These are phyloP conservation scores for Acrossocheilus wenchowensis DNA, from an alignment of 2,797 vertebrate species.

Conservation along the genomic window DNA sequence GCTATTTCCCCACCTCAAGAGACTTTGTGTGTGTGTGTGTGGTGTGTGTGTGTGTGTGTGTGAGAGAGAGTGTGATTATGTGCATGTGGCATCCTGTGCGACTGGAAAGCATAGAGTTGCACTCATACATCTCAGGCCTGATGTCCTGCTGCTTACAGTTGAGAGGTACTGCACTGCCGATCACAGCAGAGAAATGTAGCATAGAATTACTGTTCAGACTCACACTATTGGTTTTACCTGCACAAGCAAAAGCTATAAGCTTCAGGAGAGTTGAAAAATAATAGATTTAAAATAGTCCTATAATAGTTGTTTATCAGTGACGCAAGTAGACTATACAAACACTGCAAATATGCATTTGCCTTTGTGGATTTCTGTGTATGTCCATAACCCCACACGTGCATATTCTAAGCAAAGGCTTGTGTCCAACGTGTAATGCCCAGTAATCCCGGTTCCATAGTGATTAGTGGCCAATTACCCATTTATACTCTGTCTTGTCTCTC, in stretches of 20 bases:
- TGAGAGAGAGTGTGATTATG: not conserved
- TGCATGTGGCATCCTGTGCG: slow-evolving; percentile 42
- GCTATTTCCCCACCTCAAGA: slow-evolving; percentile 41
- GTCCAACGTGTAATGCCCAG: slow-evolving; percentile 56
- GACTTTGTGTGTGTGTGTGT: slow-evolving; percentile 1
- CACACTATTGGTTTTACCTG: not conserved
- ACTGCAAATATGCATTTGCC: not conserved
- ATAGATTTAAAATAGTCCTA: not conserved
- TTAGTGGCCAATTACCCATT: slow-evolving; percentile 50
- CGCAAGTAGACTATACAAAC: not conserved
- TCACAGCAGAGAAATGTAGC: slow-evolving; percentile 53
- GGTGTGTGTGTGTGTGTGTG: not conserved
- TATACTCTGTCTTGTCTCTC: slow-evolving; percentile 39
- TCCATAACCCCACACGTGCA: not conserved
- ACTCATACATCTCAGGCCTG: slow-evolving; percentile 44
- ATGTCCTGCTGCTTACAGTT: slow-evolving; percentile 37
- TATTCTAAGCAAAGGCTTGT: slow-evolving; percentile 14
- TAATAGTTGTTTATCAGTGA: not conserved
- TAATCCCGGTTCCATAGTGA: slow-evolving; percentile 58
- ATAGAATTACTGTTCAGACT: slow-evolving; percentile 40
- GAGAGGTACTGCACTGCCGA: slow-evolving; percentile 64
- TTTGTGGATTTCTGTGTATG: not conserved
- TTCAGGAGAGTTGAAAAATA: not conserved
- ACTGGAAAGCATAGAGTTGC: slow-evolving; percentile 32
- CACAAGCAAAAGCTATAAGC: not conserved